These are phyloP conservation scores for Alentia gelatinosa DNA, from an alignment of 2,888 invertebrate genomes.

Conservation along the genomic window DNA sequence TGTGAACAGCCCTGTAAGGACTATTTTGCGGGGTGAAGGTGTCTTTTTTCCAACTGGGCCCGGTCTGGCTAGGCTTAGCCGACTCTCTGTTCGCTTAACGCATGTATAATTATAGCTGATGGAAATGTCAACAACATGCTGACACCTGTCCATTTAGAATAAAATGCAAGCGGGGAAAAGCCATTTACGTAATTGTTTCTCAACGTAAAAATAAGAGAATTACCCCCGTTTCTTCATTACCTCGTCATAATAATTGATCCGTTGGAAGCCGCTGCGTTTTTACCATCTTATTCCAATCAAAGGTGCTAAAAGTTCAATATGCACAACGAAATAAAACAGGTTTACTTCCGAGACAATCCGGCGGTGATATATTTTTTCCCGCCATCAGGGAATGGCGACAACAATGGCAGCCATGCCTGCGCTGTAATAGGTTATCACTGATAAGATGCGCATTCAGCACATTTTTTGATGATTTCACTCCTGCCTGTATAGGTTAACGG, in stretches of 20 bases:
- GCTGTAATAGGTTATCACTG: neutral
- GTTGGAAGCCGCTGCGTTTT: neutral
- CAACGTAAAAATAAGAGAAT: neutral
- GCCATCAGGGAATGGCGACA: no score
- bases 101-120: neutral
- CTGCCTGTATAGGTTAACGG: neutral
- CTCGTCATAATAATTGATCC: neutral
- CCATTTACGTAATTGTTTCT: neutral
- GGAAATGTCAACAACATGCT: neutral
- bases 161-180: neutral
- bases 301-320: neutral
- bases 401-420: neutral
- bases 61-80: neutral
- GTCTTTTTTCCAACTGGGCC: neutral
- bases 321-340: no score
- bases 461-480: neutral
- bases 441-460: neutral
- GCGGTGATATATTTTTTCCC: no score
- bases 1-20: neutral
- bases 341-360: no score
- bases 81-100: neutral
- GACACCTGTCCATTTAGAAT: neutral
- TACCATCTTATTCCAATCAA: neutral
- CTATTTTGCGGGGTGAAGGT: neutral
- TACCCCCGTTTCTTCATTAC: neutral